phyloP scores from a whole-genome alignment of 92 coral and sea anemone genomes.

The Chrysogorgia sp. region DNA sequence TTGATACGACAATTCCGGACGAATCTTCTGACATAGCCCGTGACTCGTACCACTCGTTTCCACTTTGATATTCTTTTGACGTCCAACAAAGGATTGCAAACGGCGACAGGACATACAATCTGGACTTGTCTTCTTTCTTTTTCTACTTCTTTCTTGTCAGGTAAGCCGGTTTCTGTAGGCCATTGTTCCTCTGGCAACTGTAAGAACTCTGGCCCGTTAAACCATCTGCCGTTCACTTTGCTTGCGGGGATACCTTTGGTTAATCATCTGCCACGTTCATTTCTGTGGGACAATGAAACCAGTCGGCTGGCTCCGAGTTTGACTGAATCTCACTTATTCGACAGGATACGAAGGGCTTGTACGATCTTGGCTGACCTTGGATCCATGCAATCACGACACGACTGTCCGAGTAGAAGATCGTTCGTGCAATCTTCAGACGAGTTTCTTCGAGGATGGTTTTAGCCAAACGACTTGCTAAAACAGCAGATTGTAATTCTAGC shows the following conservation, averaged over 20 bases:
- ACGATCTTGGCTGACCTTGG: constrained; percentile 46
- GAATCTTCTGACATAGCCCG: constrained; percentile 34
- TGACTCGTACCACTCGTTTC: constrained; percentile 27
- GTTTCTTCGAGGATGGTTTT: too few species aligned
- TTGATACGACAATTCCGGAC: constrained; percentile 25
- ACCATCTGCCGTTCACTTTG: constrained; percentile 65
- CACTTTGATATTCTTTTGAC: constrained; percentile 30
- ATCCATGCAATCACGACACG: constrained; percentile 49
- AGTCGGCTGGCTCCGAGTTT: constrained; percentile 46
- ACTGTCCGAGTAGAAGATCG: constrained; percentile 41
- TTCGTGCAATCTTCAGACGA: constrained; percentile 22
- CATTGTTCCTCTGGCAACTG: constrained; percentile 55
- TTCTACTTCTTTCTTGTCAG: constrained; percentile 34
- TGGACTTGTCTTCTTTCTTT: constrained; percentile 63
- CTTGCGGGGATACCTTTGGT: constrained; percentile 58
- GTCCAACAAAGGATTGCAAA: constrained; percentile 27
- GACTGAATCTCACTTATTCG: constrained; percentile 60
- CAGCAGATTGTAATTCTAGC: too few species aligned
- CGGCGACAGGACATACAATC: constrained; percentile 40
- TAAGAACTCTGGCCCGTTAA: constrained; percentile 58
- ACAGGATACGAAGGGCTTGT: constrained; percentile 59
- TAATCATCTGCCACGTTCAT: constrained; percentile 60
- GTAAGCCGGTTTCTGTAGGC: constrained; percentile 54
- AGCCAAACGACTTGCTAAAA: too few species aligned
- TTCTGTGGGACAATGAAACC: constrained; percentile 50